Evolutionary conservation across 2,797 vertebrate species (phyloP), one percentile per base, ranked within the genome.

Genomic region (Leuciscus waleckii): DNA sequence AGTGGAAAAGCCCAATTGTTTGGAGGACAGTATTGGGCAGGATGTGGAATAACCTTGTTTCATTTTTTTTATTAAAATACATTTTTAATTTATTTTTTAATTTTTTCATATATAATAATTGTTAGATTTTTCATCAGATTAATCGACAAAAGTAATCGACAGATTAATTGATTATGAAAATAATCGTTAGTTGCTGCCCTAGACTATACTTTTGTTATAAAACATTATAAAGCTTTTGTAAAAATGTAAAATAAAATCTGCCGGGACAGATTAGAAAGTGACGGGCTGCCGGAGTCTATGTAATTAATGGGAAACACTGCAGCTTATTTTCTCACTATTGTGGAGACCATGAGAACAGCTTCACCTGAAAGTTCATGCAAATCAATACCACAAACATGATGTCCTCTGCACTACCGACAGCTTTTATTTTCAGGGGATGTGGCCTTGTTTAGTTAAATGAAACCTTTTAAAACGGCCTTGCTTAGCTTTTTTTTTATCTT

Each of bases 341-440:
- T 76, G 74, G 74, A 46, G 49, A 39, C 49, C 67, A 37, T 56
- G 65, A 37, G 39, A 56, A 87, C 89, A 43, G 87, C 90, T 88
- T 85, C 84, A 68, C 17, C 23, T 39, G 23, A 81, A 65, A 26
- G n/a, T 75, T 68, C 39, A 58, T 41, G 70, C 43, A 67, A 65
- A 58, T 65, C 56, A 26, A 70, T 82, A 39, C 73, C 32, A 68
- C 29, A 68, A 77, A 68, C 71, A 83, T 29, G 49, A 56, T 61
- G 26, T 71, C 14, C 19, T 70, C 11, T 29, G 46, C 23, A 58
- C 16, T 67, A 19, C n/a, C 6, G n/a, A 63, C 21, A 69, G 14
- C 51, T 65, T 77, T 82, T 63, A 70, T 86, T 87, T 84, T 69
- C 76, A 79, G 68, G 5, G 8, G 19, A 61, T 21, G 70, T 84